These are phyloP conservation scores for Corythaixoides concolor DNA, from an alignment of 2,113 vertebrate species.

Conservation along the genomic window DNA sequence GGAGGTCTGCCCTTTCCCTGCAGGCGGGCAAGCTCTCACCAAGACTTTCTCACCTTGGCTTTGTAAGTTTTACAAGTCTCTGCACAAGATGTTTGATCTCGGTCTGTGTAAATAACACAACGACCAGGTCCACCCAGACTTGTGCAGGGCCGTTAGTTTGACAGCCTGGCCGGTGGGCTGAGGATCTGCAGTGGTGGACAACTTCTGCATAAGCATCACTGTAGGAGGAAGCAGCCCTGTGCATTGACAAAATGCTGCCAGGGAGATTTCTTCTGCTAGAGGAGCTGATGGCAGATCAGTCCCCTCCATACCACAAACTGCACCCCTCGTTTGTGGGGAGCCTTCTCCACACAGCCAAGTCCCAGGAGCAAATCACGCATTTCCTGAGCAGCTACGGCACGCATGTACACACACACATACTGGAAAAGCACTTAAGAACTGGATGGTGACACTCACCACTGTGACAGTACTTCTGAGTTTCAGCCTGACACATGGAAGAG, in stretches of 20 bases:
- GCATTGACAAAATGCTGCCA: background rate
- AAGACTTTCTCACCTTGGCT: background rate
- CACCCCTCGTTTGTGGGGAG: fast-evolving
- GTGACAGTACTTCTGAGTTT: background rate
- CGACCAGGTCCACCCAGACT: background rate
- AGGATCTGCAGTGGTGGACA: background rate
- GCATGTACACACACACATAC: fast-evolving
- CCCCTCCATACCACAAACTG: no score
- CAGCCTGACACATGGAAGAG: background rate
- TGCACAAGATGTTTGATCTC: background rate
- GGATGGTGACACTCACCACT: background rate
- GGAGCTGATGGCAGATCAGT: background rate
- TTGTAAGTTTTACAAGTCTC: background rate
- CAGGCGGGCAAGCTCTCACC: fast-evolving
- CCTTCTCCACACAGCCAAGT: background rate
- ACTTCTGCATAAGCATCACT: background rate
- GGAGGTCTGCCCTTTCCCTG: background rate
- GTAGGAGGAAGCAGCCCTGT: background rate
- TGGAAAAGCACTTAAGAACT: background rate
- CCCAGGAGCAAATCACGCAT: background rate
- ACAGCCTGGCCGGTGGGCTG: background rate
- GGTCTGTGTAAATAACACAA: background rate
- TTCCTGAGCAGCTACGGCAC: background rate
- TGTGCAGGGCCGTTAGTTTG: fast-evolving
- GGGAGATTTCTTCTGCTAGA: background rate